These are phyloP conservation scores for Eciton burchellii DNA, from an alignment of 1,140 invertebrate genomes.

Conservation along the genomic window DNA sequence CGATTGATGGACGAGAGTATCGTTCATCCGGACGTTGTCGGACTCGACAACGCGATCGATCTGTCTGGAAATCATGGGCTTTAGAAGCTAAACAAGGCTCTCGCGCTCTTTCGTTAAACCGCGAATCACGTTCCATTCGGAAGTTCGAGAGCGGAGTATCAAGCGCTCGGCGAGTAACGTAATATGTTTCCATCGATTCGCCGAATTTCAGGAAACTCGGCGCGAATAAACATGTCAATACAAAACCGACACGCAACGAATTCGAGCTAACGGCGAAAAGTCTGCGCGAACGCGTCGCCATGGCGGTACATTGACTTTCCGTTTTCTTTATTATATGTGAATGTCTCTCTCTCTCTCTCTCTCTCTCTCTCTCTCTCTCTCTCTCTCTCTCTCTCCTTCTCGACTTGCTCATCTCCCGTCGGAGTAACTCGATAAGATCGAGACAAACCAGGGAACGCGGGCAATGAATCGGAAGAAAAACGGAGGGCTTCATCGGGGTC, in stretches of 20 bases:
- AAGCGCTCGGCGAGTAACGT: not conserved
- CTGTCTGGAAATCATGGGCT: slow-evolving; percentile 12
- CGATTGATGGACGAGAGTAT: not conserved
- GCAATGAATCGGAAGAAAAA: slow-evolving; percentile 46
- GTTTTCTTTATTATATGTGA: not conserved
- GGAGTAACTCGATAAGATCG: slow-evolving; percentile 57
- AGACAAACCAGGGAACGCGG: slow-evolving; percentile 37
- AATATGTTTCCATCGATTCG: slow-evolving; percentile 2
- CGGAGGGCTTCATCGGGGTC: not conserved
- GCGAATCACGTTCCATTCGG: slow-evolving; percentile 39
- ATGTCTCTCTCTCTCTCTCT: not conserved
- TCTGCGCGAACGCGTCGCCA: not conserved
- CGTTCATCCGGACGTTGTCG: slow-evolving; percentile 10
- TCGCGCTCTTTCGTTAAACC: slow-evolving; percentile 41
- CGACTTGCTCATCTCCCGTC: slow-evolving; percentile 33
- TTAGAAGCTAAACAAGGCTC: slow-evolving; percentile 39
- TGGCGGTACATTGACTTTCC: not conserved
- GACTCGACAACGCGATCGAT: slow-evolving; percentile 37
- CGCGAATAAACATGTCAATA: not conserved
- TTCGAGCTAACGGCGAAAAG: not conserved
- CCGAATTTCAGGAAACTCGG: not conserved
- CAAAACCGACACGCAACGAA: not conserved
- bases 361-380: not conserved
- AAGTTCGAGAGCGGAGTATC: slow-evolving; percentile 6
- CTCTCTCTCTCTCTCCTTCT: not conserved